Evolutionary conservation across 2,113 vertebrate genomes (phyloP), one percentile per base, ranked within the genome.

Genomic region (Lipophrys pholis): DNA sequence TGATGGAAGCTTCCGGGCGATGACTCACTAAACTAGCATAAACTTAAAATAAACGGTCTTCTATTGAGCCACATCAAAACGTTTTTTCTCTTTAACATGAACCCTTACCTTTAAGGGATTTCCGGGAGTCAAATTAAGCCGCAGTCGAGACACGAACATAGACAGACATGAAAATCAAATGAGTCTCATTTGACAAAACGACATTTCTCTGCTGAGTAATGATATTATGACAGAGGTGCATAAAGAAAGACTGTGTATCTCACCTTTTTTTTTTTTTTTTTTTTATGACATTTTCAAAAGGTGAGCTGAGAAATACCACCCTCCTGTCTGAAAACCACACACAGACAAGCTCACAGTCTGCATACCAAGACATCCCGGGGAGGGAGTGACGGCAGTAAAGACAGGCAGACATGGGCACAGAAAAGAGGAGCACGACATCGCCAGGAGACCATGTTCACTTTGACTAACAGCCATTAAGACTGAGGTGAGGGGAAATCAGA

Each of bases 221-320:
- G 42, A 76, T 72, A 78, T 79, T 74, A 69, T 76, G 67, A 85
- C 70, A 78, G 60, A 66, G 62, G 52, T 54, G 67, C 60, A 66
- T 68, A 67, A 73, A 76, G 39, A 17, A 51, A n/a, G 38, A 69
- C 17, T 50, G 71, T 51, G 56, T 14, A 59, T 64, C 57, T 63
- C 65, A 62, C 62, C 62, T 65, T 30, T 30, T 48, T 52, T 58
- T 87, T 62, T 51, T 84, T 59, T 59, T 65, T 30, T 30, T 48
- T 52, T 58, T 87, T 62, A 55, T 84, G 84, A 77, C 81, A 86
- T 88, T 90, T 84, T 70, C 48, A 71, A 85, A 87, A 89, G 84
- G 80, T 82, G 75, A 84, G 43, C 61, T 3, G 43, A 66, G 66
- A 84, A 83, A 87, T 82, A 86, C 73, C 78, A 79, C 35, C 54